Base-by-base conservation (phyloP, 2,888 invertebrate genomes). In the Dendrolimus houi region DNA sequence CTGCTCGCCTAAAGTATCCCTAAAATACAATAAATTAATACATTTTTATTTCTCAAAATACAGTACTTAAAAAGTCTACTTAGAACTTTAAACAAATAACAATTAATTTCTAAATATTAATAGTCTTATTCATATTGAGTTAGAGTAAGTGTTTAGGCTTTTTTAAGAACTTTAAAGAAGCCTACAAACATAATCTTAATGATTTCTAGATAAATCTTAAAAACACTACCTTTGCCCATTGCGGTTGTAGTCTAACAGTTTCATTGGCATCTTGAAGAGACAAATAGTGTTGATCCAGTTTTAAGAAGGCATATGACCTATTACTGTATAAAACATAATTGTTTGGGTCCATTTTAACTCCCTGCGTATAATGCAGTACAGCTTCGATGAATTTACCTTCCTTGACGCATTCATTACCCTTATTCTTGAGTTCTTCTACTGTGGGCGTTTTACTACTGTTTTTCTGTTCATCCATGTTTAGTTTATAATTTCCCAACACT, bases 191-290 rank as follows among this genome's bases (percentile, higher is more conserved):
- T 29, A 29, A 3, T 29, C 29, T 29, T 2, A 29, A 29, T 29
- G 29, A 29, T 29, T 29, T 29, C 0, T 29, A 29, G 0, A 29
- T 29, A 29, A 29, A 29, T 29, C 29, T 29, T 47, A 2, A 47
- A 47, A 9, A 29, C 12, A 9, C 47, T 56, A 94, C 95, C 92
- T 96, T 96, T 8, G 95, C 94, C 96, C 96, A 96, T 55, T 93
- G 91, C 14, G 96, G 95, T 75, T 94, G 94, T 57, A 96, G 76
- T 73, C 92, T 90, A 57, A 96, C 95, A 3, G 94, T 93, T 79
- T 94, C 93, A 70, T 94, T 92, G 2, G 96, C 96, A 91, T 96
- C 96, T 77, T 95, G 93, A 68, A 95, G 84, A 0, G 96, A 94
- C 65, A 94, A 92, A 79, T 94, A 95, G 81, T 94, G 95, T 75